Conservation (phyloP, 2,888 invertebrate species). For the Odontothrips loti region DNA sequence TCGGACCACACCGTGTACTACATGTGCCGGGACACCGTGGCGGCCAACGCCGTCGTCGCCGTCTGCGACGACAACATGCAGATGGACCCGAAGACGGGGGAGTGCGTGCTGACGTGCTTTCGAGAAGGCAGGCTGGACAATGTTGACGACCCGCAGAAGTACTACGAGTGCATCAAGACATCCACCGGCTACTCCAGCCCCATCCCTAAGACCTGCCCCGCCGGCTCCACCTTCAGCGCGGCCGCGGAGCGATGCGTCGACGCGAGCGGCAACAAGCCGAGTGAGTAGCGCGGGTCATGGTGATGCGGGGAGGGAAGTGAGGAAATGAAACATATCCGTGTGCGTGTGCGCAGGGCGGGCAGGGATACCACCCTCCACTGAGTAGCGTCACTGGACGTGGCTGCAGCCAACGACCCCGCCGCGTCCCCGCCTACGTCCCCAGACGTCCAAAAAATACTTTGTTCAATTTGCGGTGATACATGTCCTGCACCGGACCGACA, state of each 20-base stretch:
- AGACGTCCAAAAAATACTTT: too few species aligned
- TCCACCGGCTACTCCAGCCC: background rate
- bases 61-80: background rate
- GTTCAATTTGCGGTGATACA: too few species aligned
- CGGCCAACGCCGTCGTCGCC: background rate
- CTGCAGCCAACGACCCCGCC: too few species aligned
- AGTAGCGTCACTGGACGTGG: too few species aligned
- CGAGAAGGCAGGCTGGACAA: background rate
- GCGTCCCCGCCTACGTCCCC: too few species aligned
- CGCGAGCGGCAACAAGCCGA: background rate
- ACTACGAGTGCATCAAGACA: constrained; percentile 3
- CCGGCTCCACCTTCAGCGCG: background rate
- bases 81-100: background rate
- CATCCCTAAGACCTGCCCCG: background rate
- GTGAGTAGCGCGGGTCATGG: too few species aligned
- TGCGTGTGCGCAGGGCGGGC: too few species aligned
- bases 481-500: too few species aligned
- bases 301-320: too few species aligned
- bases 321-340: too few species aligned
- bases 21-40: background rate
- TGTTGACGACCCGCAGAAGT: background rate
- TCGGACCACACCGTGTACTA: background rate
- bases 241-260: background rate
- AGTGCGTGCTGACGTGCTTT: background rate
- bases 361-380: too few species aligned